phyloP scores from a whole-genome alignment of 2,113 vertebrate species.

The human (Homo sapiens) region DNA sequence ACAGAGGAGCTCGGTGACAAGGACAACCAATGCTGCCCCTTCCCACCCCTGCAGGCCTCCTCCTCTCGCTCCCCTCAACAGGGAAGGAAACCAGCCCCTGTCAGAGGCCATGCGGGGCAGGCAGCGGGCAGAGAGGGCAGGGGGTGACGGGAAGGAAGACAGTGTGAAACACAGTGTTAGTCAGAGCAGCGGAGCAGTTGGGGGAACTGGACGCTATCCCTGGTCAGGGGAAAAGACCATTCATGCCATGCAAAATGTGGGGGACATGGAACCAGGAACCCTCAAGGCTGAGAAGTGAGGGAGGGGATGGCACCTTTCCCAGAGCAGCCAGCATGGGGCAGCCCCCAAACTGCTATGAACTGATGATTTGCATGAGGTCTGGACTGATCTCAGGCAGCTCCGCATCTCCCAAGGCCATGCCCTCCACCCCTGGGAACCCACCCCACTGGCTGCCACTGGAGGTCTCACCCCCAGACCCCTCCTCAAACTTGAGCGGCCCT shows the following conservation, averaged over 20 bases:
- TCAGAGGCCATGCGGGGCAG: constrained; percentile 75
- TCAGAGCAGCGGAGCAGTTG: constrained; percentile 70
- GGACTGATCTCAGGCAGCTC: neutral
- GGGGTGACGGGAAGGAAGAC: constrained; percentile 44
- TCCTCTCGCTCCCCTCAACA: constrained; percentile 25
- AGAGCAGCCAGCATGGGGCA: constrained; percentile 53
- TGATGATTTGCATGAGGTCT: neutral
- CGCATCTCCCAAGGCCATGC: neutral
- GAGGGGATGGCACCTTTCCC: neutral
- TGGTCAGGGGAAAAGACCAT: constrained; percentile 63
- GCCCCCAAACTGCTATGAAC: neutral
- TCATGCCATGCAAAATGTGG: constrained; percentile 79
- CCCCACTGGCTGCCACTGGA: constrained; percentile 65
- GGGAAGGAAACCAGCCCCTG: constrained; percentile 59
- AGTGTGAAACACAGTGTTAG: constrained; percentile 81
- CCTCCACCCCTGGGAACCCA: neutral
- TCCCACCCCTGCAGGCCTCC: neutral
- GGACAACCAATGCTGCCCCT: neutral
- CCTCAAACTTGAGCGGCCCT: constrained; percentile 51
- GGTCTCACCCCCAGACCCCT: constrained; percentile 30
- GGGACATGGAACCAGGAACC: constrained; percentile 46
- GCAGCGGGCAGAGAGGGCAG: neutral
- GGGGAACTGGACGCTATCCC: constrained; percentile 67
- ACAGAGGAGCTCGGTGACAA: neutral
- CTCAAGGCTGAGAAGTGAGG: constrained; percentile 42